A percentile compares a stretch with the other conserved stretches of the same genome.
Evolutionary conservation across 1,140 invertebrate genomes (phyloP).

Genomic region (Argopecten irradians): DNA sequence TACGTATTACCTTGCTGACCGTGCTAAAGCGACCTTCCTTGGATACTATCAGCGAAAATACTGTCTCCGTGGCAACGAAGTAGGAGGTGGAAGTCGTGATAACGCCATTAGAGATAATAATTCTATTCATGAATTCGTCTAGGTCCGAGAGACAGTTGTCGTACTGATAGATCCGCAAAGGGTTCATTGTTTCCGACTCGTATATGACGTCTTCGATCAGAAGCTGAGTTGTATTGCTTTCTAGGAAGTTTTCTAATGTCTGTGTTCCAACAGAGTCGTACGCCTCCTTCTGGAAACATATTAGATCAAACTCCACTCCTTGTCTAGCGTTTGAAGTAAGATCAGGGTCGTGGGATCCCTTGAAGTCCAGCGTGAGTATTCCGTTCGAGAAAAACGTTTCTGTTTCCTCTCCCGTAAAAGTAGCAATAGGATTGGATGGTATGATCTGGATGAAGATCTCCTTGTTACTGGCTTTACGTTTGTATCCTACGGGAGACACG

Average conservation of each 20-base stretch:
- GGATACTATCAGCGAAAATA: conserved; percentile 19
- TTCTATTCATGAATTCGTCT: conserved; percentile 32
- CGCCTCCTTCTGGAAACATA: conserved; percentile 60
- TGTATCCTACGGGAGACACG: conserved; percentile 56
- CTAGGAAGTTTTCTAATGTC: conserved; percentile 39
- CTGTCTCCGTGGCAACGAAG: conserved; percentile 33
- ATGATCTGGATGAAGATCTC: conserved; percentile 60
- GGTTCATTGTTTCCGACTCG: conserved; percentile 58
- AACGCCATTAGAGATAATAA: conserved; percentile 26
- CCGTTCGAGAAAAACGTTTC: conserved; percentile 64
- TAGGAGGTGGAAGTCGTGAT: conserved; percentile 32
- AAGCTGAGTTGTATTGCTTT: conserved; percentile 45
- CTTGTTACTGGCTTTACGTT: conserved; percentile 48
- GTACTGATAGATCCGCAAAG: conserved; percentile 63
- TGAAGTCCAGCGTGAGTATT: conserved; percentile 67
- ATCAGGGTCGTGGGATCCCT: conserved; percentile 70
- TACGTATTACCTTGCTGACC: not conserved
- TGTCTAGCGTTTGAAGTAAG: conserved; percentile 55
- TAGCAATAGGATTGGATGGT: conserved; percentile 66
- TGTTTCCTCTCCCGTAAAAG: conserved; percentile 62
- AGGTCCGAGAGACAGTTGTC: conserved; percentile 52
- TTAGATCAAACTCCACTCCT: conserved; percentile 62
- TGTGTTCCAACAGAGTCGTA: conserved; percentile 39
- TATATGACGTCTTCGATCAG: conserved; percentile 56
- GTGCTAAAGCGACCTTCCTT: conserved; percentile 8